A percentile compares a stretch with the other conserved stretches of the same genome.
Conservation (phyloP, 2,113 vertebrate species). For the Neolamprologus sp. region DNA sequence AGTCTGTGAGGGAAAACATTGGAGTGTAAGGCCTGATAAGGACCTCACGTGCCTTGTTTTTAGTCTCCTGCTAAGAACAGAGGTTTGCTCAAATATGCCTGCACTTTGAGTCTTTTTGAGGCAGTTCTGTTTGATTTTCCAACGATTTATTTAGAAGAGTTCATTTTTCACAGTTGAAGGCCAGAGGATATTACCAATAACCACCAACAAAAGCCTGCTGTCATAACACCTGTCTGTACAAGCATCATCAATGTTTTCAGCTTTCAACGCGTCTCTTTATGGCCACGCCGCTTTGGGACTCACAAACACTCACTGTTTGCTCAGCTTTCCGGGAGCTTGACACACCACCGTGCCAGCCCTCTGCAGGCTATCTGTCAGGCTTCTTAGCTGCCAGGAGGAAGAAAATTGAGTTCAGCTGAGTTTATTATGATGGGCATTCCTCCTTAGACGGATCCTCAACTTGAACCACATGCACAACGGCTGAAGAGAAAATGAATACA, state of each 20-base stretch:
- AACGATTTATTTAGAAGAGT: not conserved
- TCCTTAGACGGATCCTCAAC: constrained; percentile 11
- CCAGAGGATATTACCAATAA: not conserved
- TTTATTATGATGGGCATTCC: constrained; percentile 42
- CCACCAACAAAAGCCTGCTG: not conserved
- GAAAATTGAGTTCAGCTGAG: not conserved
- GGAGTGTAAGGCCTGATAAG: constrained; percentile 8
- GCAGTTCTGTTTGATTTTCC: not conserved
- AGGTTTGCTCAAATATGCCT: not conserved
- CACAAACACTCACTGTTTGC: constrained; percentile 49
- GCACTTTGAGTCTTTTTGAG: not conserved
- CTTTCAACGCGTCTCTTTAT: not conserved
- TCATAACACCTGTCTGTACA: not conserved
- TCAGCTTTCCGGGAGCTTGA: constrained; percentile 52
- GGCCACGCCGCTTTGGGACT: not conserved
- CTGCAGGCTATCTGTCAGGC: not conserved
- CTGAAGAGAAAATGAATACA: not conserved
- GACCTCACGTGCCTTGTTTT: not conserved
- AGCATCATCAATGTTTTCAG: not conserved
- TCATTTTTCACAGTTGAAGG: not conserved
- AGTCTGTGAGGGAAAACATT: not conserved
- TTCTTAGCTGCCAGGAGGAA: not conserved
- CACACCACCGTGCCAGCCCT: not conserved
- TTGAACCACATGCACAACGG: constrained; percentile 25
- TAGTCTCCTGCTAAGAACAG: not conserved